Percentiles rank a stretch among this genome's conserved stretches.
Evolutionary conservation across 2,888 invertebrate species (phyloP).

Genomic region (Idaea biselata): DNA sequence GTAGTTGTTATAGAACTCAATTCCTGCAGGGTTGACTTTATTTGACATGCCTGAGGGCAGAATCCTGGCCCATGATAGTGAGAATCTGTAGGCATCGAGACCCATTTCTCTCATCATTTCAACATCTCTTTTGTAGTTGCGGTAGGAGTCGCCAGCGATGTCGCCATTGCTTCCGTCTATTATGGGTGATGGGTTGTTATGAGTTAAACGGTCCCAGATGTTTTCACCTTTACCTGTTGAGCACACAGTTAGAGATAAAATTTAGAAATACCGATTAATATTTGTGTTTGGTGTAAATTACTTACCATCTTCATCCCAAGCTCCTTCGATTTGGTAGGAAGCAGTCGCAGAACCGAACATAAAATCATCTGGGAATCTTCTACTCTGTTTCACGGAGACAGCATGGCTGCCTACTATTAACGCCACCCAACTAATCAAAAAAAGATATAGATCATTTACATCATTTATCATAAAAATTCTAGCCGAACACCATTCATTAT

Average conservation of each 20-base stretch:
- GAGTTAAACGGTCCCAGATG: constrained; percentile 57
- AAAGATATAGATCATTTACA: not conserved
- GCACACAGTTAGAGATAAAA: not conserved
- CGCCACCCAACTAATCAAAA: constrained; percentile 22
- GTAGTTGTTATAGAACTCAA: constrained; percentile 83
- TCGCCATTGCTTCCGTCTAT: constrained; percentile 74
- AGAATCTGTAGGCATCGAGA: constrained; percentile 75
- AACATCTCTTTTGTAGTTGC: constrained; percentile 81
- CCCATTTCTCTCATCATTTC: constrained; percentile 67
- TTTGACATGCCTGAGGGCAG: constrained; percentile 77
- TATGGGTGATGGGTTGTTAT: constrained; percentile 43
- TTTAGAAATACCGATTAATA: no score
- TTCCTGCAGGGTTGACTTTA: constrained; percentile 77
- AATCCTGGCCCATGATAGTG: constrained; percentile 82
- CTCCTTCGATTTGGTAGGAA: constrained; percentile 59
- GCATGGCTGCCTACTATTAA: constrained; percentile 25
- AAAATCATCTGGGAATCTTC: constrained; percentile 54
- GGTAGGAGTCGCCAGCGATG: constrained; percentile 80
- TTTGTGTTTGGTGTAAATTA: not conserved
- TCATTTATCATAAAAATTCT: not conserved
- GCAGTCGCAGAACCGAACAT: constrained; percentile 57
- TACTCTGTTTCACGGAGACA: constrained; percentile 21
- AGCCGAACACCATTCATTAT: no score
- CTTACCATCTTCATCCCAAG: constrained; percentile 56
- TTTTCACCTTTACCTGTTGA: constrained; percentile 49